These are phyloP conservation scores for Barypeithes pellucidus DNA, from an alignment of 2,888 invertebrate genomes.

Conservation along the genomic window DNA sequence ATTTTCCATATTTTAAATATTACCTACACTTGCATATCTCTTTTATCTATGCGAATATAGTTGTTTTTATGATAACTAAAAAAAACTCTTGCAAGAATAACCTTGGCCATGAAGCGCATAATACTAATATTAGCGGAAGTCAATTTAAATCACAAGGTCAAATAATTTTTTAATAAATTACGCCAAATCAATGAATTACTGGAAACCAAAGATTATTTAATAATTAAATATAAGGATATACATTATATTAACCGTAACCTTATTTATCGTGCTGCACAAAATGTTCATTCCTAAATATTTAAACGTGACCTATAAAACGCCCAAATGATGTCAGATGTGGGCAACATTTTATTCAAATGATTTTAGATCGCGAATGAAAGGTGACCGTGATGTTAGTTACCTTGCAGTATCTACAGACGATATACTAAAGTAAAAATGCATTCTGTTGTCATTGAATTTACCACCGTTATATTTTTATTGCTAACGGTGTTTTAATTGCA, in stretches of 20 bases:
- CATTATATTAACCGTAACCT: background rate
- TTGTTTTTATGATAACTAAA: background rate
- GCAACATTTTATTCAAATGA: slow-evolving; percentile 6
- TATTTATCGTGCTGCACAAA: slow-evolving; percentile 2
- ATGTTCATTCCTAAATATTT: slow-evolving; percentile 15
- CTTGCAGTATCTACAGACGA: slow-evolving; percentile 56
- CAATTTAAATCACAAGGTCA: slow-evolving; percentile 3
- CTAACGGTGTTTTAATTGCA: slow-evolving; percentile 37
- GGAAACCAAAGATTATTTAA: slow-evolving; percentile 14
- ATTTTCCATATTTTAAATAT: no score
- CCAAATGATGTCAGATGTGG: slow-evolving; percentile 10
- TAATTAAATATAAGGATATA: slow-evolving; percentile 3
- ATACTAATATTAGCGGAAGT: slow-evolving; percentile 10
- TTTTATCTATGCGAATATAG: background rate
- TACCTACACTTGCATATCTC: no score
- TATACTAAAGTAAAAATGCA: slow-evolving; percentile 37
- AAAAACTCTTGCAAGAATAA: slow-evolving; percentile 13
- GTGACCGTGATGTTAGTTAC: slow-evolving; percentile 59
- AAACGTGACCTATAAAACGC: slow-evolving; percentile 24
- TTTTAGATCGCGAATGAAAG: slow-evolving; percentile 53
- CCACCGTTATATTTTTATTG: slow-evolving; percentile 40
- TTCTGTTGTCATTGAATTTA: slow-evolving; percentile 36
- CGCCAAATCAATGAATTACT: background rate
- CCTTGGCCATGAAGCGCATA: slow-evolving; percentile 3
- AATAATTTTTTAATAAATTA: slow-evolving; percentile 9